Evolutionary conservation across 2,888 invertebrate species (phyloP).

Genomic region (Cactoblastis cactorum): DNA sequence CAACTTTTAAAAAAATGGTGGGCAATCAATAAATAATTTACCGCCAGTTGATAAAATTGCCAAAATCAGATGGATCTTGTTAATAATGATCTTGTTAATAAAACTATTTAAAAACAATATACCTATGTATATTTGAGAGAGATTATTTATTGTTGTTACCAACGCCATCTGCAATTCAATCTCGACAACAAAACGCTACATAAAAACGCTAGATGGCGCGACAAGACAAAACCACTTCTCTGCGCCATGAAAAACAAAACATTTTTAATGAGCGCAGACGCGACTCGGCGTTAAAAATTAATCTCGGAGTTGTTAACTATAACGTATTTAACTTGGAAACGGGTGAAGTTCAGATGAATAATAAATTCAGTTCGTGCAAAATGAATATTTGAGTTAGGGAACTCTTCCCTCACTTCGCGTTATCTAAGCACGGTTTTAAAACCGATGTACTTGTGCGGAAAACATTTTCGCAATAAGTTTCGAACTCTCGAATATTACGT

Average conservation of each 20-base stretch:
- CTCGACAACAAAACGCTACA: background rate
- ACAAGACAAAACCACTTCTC: background rate
- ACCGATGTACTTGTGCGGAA: background rate
- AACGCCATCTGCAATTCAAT: background rate
- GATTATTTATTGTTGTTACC: no score
- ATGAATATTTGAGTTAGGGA: slow-evolving; percentile 41
- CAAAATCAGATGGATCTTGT: no score
- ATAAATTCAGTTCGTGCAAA: slow-evolving; percentile 34
- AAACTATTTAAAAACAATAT: no score
- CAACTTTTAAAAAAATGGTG: no score
- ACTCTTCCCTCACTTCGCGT: slow-evolving; percentile 27
- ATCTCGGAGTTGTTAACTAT: slow-evolving; percentile 32
- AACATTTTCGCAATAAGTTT: no score
- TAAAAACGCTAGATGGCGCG: slow-evolving; percentile 3
- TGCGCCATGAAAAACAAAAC: background rate
- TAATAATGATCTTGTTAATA: no score
- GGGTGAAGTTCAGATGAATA: slow-evolving; percentile 30
- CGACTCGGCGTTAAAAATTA: slow-evolving; percentile 34
- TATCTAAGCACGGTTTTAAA: slow-evolving; percentile 4
- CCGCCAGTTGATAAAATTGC: no score
- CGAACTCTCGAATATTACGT: background rate
- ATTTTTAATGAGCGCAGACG: slow-evolving; percentile 30
- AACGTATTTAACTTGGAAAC: slow-evolving; percentile 36
- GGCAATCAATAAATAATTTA: no score
- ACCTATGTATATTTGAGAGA: no score